Evolutionary conservation across 2,797 vertebrate genomes (phyloP).

Genomic region (Phrynocephalus forsythii): DNA sequence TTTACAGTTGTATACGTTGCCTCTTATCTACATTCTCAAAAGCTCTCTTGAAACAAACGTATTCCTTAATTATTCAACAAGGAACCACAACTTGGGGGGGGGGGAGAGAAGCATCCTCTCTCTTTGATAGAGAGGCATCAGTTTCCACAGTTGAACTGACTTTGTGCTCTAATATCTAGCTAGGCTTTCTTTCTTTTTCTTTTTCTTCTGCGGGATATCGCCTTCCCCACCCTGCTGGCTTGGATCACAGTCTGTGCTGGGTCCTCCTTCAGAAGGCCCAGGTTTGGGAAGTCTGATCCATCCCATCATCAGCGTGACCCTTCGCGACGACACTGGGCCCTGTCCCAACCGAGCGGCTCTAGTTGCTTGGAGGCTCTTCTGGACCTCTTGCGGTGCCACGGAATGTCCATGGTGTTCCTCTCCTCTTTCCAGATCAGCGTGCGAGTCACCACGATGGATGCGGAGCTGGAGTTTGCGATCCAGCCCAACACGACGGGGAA

Average conservation of each 20-base stretch:
- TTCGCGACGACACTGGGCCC: not conserved
- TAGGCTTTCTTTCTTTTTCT: not conserved
- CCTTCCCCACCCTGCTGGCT: too few species aligned
- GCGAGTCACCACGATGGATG: constrained; percentile 97
- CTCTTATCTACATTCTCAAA: not conserved
- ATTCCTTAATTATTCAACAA: not conserved
- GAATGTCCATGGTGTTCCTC: not conserved
- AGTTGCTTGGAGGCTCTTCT: not conserved
- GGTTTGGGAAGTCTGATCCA: not conserved
- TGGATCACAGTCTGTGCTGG: too few species aligned
- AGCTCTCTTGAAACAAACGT: not conserved
- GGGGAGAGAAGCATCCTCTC: too few species aligned
- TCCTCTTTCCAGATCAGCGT: constrained; percentile 87
- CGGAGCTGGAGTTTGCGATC: constrained; percentile 98
- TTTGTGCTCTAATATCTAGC: not conserved
- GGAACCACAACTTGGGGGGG: not conserved
- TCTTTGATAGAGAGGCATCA: not conserved
- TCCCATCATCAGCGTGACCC: not conserved
- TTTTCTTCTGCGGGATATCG: too few species aligned
- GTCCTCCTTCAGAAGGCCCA: too few species aligned
- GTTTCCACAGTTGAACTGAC: not conserved
- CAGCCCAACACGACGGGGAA: constrained; percentile 97
- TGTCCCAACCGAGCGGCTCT: not conserved
- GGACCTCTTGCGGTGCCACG: not conserved
- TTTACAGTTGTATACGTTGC: not conserved